Base-by-base conservation (phyloP, 1,140 invertebrate genomes). In the Coptotermes formosanus region DNA sequence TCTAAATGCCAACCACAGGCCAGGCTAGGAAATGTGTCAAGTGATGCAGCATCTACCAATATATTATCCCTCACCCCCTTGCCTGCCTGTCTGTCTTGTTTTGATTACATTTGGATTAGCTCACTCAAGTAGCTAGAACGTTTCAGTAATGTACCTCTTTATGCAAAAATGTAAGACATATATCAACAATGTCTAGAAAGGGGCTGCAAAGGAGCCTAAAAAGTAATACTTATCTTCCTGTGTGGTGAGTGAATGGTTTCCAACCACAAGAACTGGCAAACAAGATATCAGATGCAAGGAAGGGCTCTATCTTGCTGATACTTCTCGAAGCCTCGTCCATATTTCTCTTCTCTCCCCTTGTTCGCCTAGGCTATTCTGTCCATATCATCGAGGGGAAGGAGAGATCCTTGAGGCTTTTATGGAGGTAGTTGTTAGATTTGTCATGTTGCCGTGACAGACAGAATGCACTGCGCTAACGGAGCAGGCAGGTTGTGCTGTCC, bases 381-480 rank as follows among this genome's bases (percentile, higher is more conserved):
- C 84, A 69, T 85, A 85, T 85, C 84, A 55, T 43, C 38, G 84
- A 64, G 45, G 64, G 64, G n/a, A 75, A 30, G 85, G 85, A 45
- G 59, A n/a, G 85, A 48, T 64, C 0, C 85, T 45, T 64, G 52
- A 85, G 25, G 30, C 82, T 75, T 75, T 85, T 85, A 82, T 82
- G 44, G 59, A 30, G 84, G 55, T 85, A 83, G 86, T 87, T 87
- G 84, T 87, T 85, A 87, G 86, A 83, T 87, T 87, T 85, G 86
- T 87, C 86, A 87, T 87, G 84, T 87, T 85, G 59, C 38, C 84
- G 16, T 85, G 86, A 87, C 86, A 87, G 86, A 87, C 84, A 85
- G 59, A 82, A 85, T 85, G 44, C 64, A 75, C 30, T 75, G 64
- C 64, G n/a, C 43, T 38, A 82, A 21, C 11, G 48, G 82, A 83